Conservation (phyloP, 2,113 vertebrate genomes). For the Coptodon bakossiorum region DNA sequence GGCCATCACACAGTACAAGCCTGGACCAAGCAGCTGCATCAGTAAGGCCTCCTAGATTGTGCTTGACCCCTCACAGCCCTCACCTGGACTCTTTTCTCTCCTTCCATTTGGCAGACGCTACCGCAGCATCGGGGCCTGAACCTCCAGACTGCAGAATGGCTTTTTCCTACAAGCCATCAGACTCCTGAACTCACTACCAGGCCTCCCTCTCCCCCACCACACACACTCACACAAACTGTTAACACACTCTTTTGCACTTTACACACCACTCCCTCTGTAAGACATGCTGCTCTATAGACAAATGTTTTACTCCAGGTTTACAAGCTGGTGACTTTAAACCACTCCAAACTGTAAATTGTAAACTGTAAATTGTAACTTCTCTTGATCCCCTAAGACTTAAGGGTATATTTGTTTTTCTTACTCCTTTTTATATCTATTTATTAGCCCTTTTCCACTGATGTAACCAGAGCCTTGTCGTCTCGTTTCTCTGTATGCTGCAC, state of each 20-base stretch:
- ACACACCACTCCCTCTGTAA: not conserved
- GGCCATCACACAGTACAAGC: not conserved
- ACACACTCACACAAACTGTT: not conserved
- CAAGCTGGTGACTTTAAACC: not conserved
- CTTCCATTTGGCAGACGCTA: not conserved
- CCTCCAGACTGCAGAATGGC: not conserved
- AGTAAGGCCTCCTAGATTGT: not conserved
- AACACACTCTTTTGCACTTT: not conserved
- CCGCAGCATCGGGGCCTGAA: not conserved
- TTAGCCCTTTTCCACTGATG: not conserved
- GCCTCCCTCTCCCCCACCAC: not conserved
- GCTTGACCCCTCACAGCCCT: not conserved
- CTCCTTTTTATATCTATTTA: not conserved
- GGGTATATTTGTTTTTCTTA: accelerated
- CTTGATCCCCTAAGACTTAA: not conserved
- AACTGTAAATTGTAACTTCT: not conserved
- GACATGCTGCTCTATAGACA: not conserved
- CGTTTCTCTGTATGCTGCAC: not conserved
- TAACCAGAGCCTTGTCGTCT: accelerated
- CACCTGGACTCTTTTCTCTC: accelerated
- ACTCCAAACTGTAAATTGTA: not conserved
- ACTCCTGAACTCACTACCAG: not conserved
- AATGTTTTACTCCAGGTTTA: not conserved
- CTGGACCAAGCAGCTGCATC: not conserved
- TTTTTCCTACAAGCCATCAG: not conserved